Evolutionary conservation across 2,797 vertebrate genomes (phyloP).

Genomic region (Scolopax bukidnonensis): DNA sequence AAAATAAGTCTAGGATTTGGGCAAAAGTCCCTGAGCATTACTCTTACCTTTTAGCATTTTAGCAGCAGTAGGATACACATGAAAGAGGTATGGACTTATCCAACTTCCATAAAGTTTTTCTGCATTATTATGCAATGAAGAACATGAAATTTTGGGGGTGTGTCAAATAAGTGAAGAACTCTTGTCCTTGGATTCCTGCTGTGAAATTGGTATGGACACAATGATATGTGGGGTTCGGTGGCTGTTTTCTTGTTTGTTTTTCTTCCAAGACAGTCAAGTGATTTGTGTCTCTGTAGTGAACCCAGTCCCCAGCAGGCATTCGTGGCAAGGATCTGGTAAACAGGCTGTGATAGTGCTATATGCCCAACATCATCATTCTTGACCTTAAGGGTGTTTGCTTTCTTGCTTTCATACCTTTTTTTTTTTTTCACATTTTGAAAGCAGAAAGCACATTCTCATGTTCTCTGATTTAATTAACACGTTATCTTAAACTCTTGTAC

Average conservation of each 20-base stretch:
- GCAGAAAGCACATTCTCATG: not conserved
- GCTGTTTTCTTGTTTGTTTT: not conserved
- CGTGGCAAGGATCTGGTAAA: not conserved
- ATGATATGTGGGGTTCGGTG: not conserved
- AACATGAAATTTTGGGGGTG: not conserved
- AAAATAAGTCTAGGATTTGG: not conserved
- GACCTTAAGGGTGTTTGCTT: not conserved
- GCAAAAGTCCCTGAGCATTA: not conserved
- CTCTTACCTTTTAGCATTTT: not conserved
- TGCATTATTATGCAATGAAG: not conserved
- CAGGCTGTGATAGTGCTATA: not conserved
- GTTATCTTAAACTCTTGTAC: not conserved
- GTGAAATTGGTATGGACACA: not conserved
- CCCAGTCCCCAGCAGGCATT: not conserved
- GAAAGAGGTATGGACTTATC: not conserved
- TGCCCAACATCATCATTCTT: not conserved
- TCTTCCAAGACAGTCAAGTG: fast-evolving
- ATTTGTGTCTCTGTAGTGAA: not conserved
- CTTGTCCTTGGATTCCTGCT: not conserved
- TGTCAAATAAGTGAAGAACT: not conserved
- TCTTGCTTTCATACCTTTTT: not conserved
- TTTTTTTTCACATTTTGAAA: not conserved
- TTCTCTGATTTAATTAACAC: not conserved
- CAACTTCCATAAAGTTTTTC: not conserved
- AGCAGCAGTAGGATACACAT: not conserved